Evolutionary conservation across 2,888 invertebrate genomes (phyloP), one percentile per base, ranked within the genome.

Genomic region (Blastobasis lacticolella): DNA sequence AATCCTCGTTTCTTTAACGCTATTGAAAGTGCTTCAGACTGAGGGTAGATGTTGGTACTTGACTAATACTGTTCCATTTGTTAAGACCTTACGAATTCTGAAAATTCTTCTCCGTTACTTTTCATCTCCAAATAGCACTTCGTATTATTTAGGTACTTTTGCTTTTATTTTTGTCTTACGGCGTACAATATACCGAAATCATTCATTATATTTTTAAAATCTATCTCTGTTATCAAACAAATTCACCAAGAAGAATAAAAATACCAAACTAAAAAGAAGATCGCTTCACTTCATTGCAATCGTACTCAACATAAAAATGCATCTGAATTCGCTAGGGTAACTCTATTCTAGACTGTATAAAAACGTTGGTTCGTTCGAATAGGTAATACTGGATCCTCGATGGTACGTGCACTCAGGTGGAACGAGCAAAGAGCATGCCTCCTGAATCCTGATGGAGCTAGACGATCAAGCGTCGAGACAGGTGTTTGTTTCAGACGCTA

Each of bases 1-100:
- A 83, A 86, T 5, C 82, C 82, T 52, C 61, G 74, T 43, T 67
- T 70, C 61, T 82, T 87, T 47, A 87, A 62, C 41, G 71, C 74
- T 57, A 71, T 78, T 5, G 84, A 79, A 50, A 87, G 63, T 5
- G 60, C 62, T 49, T 44, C 51, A 8, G 86, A 87, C 52, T 50
- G 59, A 9, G 56, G 40, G 76, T 81, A 61, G 76, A 59, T 7
- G 73, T 61, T 36, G 86, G 86, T 42, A 83, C 61, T 46, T 84
- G 75, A 52, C 64, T 67, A 9, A 48, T 52, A 49, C 57, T 53
- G 38, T 57, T 63, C 82, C 85, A 84, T 48, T 57, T 61, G 57
- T 84, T 85, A 85, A 56, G 62, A 67, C 86, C 86, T 86, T 48
- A 86, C 56, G 55, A 81, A 86, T 45, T 73, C 55, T 0, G 78